Evolutionary conservation across 2,888 invertebrate genomes (phyloP).

Genomic region (Odontomyia ornata): DNA sequence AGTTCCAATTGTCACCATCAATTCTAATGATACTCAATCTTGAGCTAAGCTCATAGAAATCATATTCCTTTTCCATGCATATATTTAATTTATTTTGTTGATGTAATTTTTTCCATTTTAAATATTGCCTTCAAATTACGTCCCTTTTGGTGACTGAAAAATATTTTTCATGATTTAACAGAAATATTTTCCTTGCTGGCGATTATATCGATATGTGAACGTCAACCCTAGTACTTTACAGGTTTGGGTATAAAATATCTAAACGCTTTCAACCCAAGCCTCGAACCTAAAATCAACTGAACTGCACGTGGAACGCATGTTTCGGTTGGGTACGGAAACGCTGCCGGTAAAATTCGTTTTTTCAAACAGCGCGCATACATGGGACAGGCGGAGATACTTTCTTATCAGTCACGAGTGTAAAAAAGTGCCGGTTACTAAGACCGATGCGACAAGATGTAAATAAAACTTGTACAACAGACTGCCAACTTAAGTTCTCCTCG

Average conservation of each 20-base stretch:
- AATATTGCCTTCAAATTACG: too few relatives aligned
- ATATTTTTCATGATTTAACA: too few relatives aligned
- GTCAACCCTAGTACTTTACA: too few relatives aligned
- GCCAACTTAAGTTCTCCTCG: background rate
- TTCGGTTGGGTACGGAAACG: background rate
- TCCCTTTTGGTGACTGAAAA: too few relatives aligned
- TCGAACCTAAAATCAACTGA: background rate
- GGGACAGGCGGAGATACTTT: background rate
- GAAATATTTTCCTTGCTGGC: too few relatives aligned
- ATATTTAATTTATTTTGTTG: too few relatives aligned
- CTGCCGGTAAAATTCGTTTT: background rate
- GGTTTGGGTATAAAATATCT: background rate
- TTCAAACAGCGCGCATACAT: background rate
- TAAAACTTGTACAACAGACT: background rate
- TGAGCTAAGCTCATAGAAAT: too few relatives aligned
- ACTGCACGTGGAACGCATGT: background rate
- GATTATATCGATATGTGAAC: too few relatives aligned
- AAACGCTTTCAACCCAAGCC: background rate
- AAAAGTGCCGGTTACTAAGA: background rate
- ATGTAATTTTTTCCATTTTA: too few relatives aligned
- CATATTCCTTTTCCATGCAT: too few relatives aligned
- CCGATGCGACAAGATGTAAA: background rate
- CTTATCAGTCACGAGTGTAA: slow-evolving; percentile 6
- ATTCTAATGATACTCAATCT: too few relatives aligned
- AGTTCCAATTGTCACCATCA: too few relatives aligned